Base-by-base conservation (phyloP, 2,888 invertebrate genomes). In the Phyllotreta cruciferae region DNA sequence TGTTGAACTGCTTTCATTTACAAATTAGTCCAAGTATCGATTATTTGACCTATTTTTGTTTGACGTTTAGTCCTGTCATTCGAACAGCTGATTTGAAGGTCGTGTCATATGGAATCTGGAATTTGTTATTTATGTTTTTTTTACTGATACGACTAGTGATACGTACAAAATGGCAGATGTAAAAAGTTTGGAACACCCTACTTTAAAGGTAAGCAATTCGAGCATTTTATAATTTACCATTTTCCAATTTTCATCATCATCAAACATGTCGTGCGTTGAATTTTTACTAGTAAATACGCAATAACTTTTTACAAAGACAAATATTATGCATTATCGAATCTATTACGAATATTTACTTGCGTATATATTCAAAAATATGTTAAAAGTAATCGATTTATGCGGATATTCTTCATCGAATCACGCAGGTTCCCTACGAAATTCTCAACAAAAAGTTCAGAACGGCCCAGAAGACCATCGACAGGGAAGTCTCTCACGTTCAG, bases 371-470 rank as follows among this genome's bases (percentile, higher is more conserved):
- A n/a, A 10, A 9, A 41, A n/a, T n/a, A 41, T 41, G 9, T 3
- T 41, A 41, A 41, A 41, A 2, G 41, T 38, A 41, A 41, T 13
- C 13, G 13, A 47, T n/a, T 11, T 13, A n/a, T 47, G 1, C 9
- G 47, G 9, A n/a, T 47, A 11, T 47, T 50, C 36, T 13, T 34
- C 10, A 7, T 10, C 24, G 10, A 52, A 38, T 36, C 9, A 9
- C 37, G 13, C 74, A 95, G 94, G 96, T 98, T 69, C 98, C 98
- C 1, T 99, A 98, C 78, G 99, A 99, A 83, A 88, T 98, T 53
- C 85, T 99, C 70, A 99, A 99, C 82, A 98, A 98, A 81, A 94
- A 94, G 75, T 99, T 98, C 80, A 90, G 98, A 60, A 89, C 92
- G 49, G 94, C 97, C 1, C 98, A 99, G 81, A 96, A 98, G 75